Evolutionary conservation across 1,140 invertebrate species (phyloP), one percentile per base, ranked within the genome.

Genomic region (Pygmarrhopalites habei): DNA sequence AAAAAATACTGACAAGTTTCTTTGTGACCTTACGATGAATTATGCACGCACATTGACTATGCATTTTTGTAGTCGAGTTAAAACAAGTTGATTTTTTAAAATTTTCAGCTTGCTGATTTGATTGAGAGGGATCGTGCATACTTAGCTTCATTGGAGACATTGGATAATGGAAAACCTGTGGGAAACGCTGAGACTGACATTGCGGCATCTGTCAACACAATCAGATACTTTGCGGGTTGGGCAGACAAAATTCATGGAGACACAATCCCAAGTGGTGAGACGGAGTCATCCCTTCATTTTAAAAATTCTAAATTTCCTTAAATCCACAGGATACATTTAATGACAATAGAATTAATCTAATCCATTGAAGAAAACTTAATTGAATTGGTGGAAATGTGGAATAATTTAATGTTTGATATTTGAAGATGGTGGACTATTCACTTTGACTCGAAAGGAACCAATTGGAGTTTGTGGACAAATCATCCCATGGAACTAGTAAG

Each of bases 401-500:
- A n/a, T n/a, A n/a, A n/a, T n/a, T n/a, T n/a, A n/a, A n/a, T n/a
- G n/a, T n/a, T n/a, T n/a, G n/a, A n/a, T n/a, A n/a, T n/a, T 35
- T 23, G 55, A 46, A 5, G 85, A 80, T 74, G 76, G 74, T 2
- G 71, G 72, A 17, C 71, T 75, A 44, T 72, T 83, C 28, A 73
- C 75, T 2, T 81, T 82, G 65, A 93, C 90, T 0, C 79, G 82
- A 46, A 85, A 86, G 73, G 89, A 95, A 72, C 88, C 91, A 14
- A 77, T 94, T 41, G 92, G 92, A 39, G 87, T 94, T 19, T 88
- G 89, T 55, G 91, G 88, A 26, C 2, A 23, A 75, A 92, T 94
- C 44, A 90, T 92, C 58, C 90, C 90, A 43, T 95, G 91, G 91
- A 95, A 63, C 29, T 95, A 88, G n/a, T n/a, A n/a, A n/a, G n/a